Evolutionary conservation across 2,797 vertebrate genomes (phyloP).

Genomic region (Chanos chanos): DNA sequence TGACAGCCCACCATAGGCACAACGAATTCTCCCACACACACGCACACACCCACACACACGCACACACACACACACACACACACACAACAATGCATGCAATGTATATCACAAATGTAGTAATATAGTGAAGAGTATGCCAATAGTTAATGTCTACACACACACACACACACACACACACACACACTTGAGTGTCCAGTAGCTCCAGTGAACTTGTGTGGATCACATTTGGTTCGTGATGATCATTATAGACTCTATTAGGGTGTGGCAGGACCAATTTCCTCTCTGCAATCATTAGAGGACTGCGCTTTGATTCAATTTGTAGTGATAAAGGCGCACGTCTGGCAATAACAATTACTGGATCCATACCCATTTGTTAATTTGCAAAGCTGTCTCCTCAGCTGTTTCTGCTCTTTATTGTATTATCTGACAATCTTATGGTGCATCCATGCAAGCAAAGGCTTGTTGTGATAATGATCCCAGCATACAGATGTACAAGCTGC

Average conservation of each 20-base stretch:
- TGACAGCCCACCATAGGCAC: too few relatives aligned
- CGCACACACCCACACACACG: too few relatives aligned
- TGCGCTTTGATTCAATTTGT: conserved; percentile 26
- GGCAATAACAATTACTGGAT: conserved; percentile 25
- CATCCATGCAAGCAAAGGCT: background rate
- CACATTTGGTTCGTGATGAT: background rate
- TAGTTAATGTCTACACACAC: background rate
- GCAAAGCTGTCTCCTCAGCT: background rate
- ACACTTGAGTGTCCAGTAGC: too few relatives aligned
- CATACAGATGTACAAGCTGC: background rate
- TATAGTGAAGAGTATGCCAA: too few relatives aligned
- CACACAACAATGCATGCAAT: background rate
- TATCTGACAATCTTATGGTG: background rate
- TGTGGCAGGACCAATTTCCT: conserved; percentile 7
- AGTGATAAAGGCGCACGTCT: conserved; percentile 32
- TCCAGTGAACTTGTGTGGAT: too few relatives aligned
- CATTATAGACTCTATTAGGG: background rate
- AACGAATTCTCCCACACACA: too few relatives aligned
- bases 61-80: too few relatives aligned
- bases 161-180: background rate
- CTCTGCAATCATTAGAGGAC: conserved; percentile 10
- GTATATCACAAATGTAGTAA: background rate
- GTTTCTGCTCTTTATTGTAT: conserved; percentile 7
- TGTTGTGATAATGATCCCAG: background rate
- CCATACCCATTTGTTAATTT: conserved; percentile 12